Evolutionary conservation across 2,888 invertebrate species (phyloP), one percentile per base, ranked within the genome.

Genomic region (Brachypalpus laphriformis): DNA sequence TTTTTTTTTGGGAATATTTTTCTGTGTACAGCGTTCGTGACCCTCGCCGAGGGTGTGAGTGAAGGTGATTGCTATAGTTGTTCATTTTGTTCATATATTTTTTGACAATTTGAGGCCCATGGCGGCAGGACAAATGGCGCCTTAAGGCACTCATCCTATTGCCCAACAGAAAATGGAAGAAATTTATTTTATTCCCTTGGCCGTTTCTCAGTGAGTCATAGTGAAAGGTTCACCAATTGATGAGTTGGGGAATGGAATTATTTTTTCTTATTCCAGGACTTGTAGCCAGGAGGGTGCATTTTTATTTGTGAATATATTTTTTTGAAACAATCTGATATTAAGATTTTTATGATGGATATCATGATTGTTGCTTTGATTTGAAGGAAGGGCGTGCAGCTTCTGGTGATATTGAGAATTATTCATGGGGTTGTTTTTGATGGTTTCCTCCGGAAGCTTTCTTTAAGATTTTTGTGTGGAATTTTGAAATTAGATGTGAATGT

Each of bases 121-220:
- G 70, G 82, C 63, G 71, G 45, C 65, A 76, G 76, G 76, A 76
- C 49, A 42, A 76, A 76, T 76, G 81, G 81, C 63, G 63, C 56
- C 81, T 56, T 49, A 16, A 47, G 37, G 57, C 80, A 61, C 74
- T 31, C 66, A 42, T 63, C 37, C 22, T 59, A 45, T 65, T 18
- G 65, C 49, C 57, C 51, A 14, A 20, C 31, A 22, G 31, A 63
- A 51, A 42, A 42, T 40, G 34, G 22, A 51, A 49, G 6, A 22
- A 49, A 20, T 49, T 11, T 45, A 14, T 45, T 56, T 56, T 31
- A 45, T 56, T 74, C 31, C 22, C 51, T 59, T 16, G 51, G 45
- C 3, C 18, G 42, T 37, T 42, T 20, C n/a, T 5, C 22, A 34
- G 31, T 74, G 74, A 74, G 34, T 74, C 74, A 70, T 31, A 31